phyloP scores from a whole-genome alignment of 1,140 invertebrate species.

The silkworm (Bombyx mori) region DNA sequence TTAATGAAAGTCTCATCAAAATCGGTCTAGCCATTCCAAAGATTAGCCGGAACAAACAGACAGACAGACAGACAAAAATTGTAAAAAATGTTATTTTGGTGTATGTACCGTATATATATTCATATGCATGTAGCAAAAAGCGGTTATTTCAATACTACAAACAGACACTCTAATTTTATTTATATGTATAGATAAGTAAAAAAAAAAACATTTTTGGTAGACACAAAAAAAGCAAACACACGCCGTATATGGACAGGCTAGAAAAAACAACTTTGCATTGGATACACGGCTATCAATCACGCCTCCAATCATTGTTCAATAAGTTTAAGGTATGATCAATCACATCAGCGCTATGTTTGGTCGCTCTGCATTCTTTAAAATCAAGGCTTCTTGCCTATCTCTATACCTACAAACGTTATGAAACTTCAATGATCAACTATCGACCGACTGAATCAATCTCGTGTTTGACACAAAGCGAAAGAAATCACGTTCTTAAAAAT shows the following conservation, averaged over 20 bases:
- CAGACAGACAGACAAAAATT: no score
- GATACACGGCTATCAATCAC: not conserved
- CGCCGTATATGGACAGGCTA: no score
- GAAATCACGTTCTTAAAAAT: conserved; percentile 4
- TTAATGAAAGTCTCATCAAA: no score
- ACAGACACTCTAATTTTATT: no score
- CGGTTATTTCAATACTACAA: no score
- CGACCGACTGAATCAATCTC: not conserved
- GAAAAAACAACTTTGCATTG: not conserved
- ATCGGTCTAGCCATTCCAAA: no score
- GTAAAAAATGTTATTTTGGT: no score
- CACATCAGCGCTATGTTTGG: conserved; percentile 6
- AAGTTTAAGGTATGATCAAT: conserved; percentile 27
- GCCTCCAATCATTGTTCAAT: conserved; percentile 16
- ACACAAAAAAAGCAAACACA: not conserved
- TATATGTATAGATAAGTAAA: not conserved
- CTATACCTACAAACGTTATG: conserved; percentile 7
- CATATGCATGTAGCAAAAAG: no score
- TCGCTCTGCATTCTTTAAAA: conserved; percentile 11
- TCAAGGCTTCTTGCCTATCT: conserved; percentile 13
- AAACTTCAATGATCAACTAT: not conserved
- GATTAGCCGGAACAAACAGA: no score
- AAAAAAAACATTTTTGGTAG: not conserved
- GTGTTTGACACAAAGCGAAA: no score
- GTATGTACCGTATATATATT: no score